Evolutionary conservation across 1,140 invertebrate species (phyloP).

Genomic region (Battus philenor): DNA sequence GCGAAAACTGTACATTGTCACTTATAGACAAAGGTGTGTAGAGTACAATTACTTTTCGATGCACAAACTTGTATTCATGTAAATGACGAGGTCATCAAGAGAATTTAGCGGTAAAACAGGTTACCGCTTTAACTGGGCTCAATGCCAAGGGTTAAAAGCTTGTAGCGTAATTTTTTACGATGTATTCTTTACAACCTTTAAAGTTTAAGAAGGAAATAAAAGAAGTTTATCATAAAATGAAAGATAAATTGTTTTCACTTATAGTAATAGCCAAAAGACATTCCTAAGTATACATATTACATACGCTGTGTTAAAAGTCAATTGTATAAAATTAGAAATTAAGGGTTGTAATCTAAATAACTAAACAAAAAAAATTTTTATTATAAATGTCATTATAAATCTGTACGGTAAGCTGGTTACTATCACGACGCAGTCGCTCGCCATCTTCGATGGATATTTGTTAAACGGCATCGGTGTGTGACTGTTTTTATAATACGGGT

Average conservation of each 20-base stretch:
- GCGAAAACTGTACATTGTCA: too few relatives aligned
- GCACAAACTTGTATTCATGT: background rate
- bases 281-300: too few relatives aligned
- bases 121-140: constrained; percentile 14
- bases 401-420: too few relatives aligned
- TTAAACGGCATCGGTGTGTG: constrained; percentile 10
- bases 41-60: background rate
- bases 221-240: background rate
- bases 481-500: constrained; percentile 13
- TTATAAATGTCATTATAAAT: too few relatives aligned
- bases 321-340: too few relatives aligned
- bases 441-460: constrained; percentile 11
- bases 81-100: constrained; percentile 7
- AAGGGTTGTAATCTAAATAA: too few relatives aligned
- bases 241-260: background rate
- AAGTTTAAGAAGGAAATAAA: constrained; percentile 13
- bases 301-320: too few relatives aligned
- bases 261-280: too few relatives aligned
- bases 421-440: too few relatives aligned
- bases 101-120: constrained; percentile 17
- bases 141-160: constrained; percentile 26
- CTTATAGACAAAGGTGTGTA: too few relatives aligned
- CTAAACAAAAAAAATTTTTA: too few relatives aligned
- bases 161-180: constrained; percentile 14
- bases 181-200: constrained; percentile 9